phyloP scores from a whole-genome alignment of 2,888 invertebrate genomes.

The Blera fallax region DNA sequence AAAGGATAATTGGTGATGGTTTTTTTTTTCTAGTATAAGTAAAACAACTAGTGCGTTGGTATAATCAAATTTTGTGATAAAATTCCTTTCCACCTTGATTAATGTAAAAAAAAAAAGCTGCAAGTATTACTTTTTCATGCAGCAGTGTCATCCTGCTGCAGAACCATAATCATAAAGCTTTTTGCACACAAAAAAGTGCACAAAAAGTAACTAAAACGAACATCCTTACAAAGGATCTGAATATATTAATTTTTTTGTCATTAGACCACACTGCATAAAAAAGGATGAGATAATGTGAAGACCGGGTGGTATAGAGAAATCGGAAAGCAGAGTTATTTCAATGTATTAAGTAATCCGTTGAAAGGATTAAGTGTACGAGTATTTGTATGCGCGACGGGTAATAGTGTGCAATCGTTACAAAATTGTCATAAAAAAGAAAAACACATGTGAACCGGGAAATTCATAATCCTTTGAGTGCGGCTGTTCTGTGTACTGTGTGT shows the following conservation, averaged over 20 bases:
- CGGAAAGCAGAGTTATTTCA: conserved; percentile 7
- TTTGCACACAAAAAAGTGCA: conserved; percentile 36
- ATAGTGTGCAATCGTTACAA: not conserved
- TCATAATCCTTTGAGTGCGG: not conserved
- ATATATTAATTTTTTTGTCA: not conserved
- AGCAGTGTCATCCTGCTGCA: conserved; percentile 49
- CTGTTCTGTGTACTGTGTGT: conserved; percentile 26
- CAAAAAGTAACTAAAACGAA: conserved; percentile 19
- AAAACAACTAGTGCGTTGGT: not conserved
- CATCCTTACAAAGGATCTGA: conserved; percentile 49
- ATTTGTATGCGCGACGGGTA: conserved; percentile 10
- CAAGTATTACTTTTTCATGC: conserved; percentile 10
- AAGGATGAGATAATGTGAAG: conserved; percentile 22
- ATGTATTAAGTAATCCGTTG: conserved; percentile 28
- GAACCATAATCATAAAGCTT: conserved; percentile 43
- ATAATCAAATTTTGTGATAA: conserved; percentile 35
- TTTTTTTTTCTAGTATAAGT: not conserved
- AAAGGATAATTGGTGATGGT: conserved; percentile 11
- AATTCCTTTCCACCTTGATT: not conserved
- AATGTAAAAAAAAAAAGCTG: conserved; percentile 31
- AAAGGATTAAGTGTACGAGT: conserved; percentile 7
- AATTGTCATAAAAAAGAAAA: not conserved
- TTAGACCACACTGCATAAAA: not conserved
- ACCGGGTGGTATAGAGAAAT: conserved; percentile 35
- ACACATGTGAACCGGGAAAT: not conserved